Evolutionary conservation across 2,888 invertebrate genomes (phyloP).

Genomic region (Vanessa cardui): DNA sequence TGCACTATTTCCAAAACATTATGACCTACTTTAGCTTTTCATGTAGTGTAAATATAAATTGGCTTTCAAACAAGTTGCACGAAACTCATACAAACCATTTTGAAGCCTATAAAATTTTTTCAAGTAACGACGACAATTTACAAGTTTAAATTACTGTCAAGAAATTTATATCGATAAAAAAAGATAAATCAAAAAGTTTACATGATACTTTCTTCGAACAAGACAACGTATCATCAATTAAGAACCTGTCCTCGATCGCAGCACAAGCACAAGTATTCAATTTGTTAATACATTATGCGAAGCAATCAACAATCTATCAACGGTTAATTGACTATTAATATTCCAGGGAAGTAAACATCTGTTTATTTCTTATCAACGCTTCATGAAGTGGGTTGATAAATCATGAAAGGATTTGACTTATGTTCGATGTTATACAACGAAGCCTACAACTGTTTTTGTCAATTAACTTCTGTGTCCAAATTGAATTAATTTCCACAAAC

Average conservation of each 20-base stretch:
- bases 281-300: slow-evolving; percentile 36
- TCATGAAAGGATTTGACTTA: neutral
- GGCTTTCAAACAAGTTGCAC: no score
- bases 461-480: no score
- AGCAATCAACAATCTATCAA: slow-evolving; percentile 37
- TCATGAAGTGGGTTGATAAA: slow-evolving; percentile 14
- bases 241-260: slow-evolving; percentile 17
- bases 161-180: neutral
- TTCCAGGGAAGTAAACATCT: slow-evolving; percentile 36
- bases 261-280: slow-evolving; percentile 36
- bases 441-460: no score
- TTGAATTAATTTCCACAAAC: no score
- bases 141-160: no score
- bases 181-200: neutral
- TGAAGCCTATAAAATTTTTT: no score
- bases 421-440: no score
- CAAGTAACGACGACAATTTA: no score
- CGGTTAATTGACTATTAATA: slow-evolving; percentile 38
- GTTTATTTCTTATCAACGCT: slow-evolving; percentile 30
- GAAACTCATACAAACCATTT: no score
- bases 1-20: no score
- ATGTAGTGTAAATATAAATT: no score
- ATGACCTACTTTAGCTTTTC: no score
- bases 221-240: neutral
- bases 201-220: neutral